Evolutionary conservation across 2,797 vertebrate genomes (phyloP).

Genomic region (Anas capensis): DNA sequence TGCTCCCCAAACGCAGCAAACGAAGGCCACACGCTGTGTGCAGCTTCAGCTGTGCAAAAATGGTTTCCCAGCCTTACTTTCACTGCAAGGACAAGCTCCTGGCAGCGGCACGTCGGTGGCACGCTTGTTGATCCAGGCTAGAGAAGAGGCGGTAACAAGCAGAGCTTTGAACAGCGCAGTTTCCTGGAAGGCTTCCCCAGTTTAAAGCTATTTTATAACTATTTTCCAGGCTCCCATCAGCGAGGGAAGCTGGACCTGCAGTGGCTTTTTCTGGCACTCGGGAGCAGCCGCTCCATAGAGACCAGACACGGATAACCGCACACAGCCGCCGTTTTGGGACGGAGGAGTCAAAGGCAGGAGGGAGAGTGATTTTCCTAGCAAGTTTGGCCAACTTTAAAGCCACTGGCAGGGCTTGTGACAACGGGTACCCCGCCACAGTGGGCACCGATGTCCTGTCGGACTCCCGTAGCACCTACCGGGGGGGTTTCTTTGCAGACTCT

Average conservation of each 20-base stretch:
- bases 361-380: neutral
- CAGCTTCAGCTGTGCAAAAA: constrained; percentile 1
- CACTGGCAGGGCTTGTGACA: neutral
- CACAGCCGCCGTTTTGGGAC: neutral
- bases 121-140: neutral
- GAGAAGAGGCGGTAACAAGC: neutral
- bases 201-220: neutral
- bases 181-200: neutral
- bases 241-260: neutral
- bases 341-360: neutral
- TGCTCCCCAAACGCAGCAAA: constrained; percentile 1
- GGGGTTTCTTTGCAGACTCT: constrained; percentile 2
- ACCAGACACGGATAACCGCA: constrained; percentile 5
- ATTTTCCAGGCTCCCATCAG: constrained; percentile 23
- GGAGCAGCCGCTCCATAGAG: neutral
- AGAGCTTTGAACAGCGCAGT: neutral
- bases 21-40: neutral
- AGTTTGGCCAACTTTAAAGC: neutral
- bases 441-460: neutral
- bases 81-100: neutral
- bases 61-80: neutral
- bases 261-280: neutral
- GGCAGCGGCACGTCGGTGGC: neutral
- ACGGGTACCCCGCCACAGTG: neutral
- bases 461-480: neutral